Evolutionary conservation across 2,888 invertebrate species (phyloP).

Genomic region (Erynnis tages): DNA sequence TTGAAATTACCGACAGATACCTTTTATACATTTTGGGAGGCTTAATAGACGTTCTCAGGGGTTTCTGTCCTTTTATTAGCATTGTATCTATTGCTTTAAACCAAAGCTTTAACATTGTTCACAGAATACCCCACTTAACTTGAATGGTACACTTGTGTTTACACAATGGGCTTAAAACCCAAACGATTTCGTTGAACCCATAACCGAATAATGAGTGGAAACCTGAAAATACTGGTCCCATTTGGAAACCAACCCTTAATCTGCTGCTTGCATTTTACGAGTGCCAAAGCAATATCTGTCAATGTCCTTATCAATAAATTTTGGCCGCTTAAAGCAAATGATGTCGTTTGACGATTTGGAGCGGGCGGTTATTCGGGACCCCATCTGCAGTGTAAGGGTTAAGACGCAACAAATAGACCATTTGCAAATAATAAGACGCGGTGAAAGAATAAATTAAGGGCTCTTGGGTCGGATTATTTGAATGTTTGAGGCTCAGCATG

Average conservation of each 20-base stretch:
- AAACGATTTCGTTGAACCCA: constrained; percentile 52
- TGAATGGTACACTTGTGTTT: constrained; percentile 9
- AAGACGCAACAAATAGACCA: constrained; percentile 80
- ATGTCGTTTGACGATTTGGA: constrained; percentile 77
- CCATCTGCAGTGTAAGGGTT: constrained; percentile 79
- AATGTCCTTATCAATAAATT: constrained; percentile 81
- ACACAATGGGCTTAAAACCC: constrained; percentile 31
- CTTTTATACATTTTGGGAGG: too few species aligned
- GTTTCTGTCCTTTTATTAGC: too few species aligned
- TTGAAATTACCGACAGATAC: too few species aligned
- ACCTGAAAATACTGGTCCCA: constrained; percentile 66
- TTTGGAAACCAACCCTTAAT: constrained; percentile 78
- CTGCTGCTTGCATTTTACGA: constrained; percentile 77
- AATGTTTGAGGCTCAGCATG: constrained; percentile 3
- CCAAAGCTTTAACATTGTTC: background rate
- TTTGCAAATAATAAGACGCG: constrained; percentile 82
- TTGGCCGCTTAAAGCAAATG: constrained; percentile 70
- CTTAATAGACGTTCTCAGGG: too few species aligned
- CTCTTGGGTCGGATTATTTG: constrained; percentile 12
- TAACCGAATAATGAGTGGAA: constrained; percentile 58
- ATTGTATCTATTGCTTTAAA: too few species aligned
- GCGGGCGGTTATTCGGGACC: constrained; percentile 70
- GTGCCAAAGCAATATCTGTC: constrained; percentile 76
- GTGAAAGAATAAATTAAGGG: constrained; percentile 80
- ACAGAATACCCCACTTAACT: constrained; percentile 7